Percentiles rank a stretch among this genome's conserved stretches.
phyloP scores from a whole-genome alignment of 1,140 invertebrate species.

The Ceratitis capitata region DNA sequence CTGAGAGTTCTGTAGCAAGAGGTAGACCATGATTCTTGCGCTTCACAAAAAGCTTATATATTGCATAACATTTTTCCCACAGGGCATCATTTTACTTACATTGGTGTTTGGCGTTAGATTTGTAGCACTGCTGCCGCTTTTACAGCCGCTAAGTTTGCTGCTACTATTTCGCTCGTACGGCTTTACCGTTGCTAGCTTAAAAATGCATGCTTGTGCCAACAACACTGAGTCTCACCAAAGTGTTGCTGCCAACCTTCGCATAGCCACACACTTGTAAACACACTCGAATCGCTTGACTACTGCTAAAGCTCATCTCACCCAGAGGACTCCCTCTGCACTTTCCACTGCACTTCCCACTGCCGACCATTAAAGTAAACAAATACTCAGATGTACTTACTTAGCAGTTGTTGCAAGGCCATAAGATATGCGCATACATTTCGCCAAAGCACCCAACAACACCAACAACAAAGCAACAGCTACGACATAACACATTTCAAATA shows the following conservation, averaged over 20 bases:
- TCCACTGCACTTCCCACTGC: neutral
- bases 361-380: neutral
- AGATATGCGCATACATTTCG: slow-evolving; percentile 31
- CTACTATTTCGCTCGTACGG: neutral
- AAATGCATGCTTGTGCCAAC: neutral
- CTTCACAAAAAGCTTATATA: no score
- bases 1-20: no score
- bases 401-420: slow-evolving; percentile 9
- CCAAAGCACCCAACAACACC: neutral
- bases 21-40: no score
- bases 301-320: neutral
- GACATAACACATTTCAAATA: slow-evolving; percentile 31
- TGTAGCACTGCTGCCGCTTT: neutral
- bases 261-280: no score
- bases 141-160: neutral
- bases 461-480: no score
- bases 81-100: neutral
- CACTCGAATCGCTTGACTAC: neutral
- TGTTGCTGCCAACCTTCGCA: neutral
- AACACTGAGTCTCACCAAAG: neutral
- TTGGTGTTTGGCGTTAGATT: neutral
- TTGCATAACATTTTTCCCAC: no score
- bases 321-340: neutral
- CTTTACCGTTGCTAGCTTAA: neutral
- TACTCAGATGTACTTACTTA: neutral